Evolutionary conservation across 1,140 invertebrate genomes (phyloP).

Genomic region (Medauroidea extradentata): DNA sequence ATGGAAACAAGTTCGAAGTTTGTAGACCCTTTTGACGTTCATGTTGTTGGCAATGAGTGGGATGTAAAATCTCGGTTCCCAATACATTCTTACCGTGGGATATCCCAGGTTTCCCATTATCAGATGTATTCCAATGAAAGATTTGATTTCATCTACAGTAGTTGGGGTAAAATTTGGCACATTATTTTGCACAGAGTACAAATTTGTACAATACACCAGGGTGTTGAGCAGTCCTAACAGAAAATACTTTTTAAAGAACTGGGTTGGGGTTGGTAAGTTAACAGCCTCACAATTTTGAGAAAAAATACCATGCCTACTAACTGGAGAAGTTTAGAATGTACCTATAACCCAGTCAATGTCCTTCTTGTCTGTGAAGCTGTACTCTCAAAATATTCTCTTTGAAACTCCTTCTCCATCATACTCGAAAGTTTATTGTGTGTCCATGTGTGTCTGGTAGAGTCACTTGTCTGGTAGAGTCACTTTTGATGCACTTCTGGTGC

Average conservation of each 20-base stretch:
- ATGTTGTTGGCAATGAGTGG: slow-evolving; percentile 2
- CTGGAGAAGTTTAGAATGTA: neutral
- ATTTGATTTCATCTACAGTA: slow-evolving; percentile 10
- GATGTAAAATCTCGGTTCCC: slow-evolving; percentile 2
- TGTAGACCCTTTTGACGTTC: slow-evolving; percentile 9
- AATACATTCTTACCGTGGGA: slow-evolving; percentile 17
- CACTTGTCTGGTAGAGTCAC: too few species aligned
- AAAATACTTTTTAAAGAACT: too few species aligned
- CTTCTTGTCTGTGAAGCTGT: neutral
- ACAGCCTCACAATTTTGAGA: neutral
- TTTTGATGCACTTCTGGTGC: too few species aligned
- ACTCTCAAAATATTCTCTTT: neutral
- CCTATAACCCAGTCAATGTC: neutral
- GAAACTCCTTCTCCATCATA: too few species aligned
- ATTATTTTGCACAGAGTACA: neutral
- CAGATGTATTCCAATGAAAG: slow-evolving; percentile 16
- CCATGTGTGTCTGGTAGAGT: too few species aligned
- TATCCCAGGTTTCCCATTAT: slow-evolving; percentile 16
- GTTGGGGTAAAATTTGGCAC: neutral
- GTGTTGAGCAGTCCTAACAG: neutral
- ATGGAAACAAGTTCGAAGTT: slow-evolving; percentile 12
- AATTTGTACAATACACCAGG: neutral
- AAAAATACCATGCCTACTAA: neutral
- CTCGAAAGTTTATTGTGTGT: too few species aligned
- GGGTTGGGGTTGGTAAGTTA: too few species aligned